Percentiles rank a stretch among this genome's conserved stretches.
Evolutionary conservation across 2,113 vertebrate genomes (phyloP).

Genomic region (Heliornis fulica): DNA sequence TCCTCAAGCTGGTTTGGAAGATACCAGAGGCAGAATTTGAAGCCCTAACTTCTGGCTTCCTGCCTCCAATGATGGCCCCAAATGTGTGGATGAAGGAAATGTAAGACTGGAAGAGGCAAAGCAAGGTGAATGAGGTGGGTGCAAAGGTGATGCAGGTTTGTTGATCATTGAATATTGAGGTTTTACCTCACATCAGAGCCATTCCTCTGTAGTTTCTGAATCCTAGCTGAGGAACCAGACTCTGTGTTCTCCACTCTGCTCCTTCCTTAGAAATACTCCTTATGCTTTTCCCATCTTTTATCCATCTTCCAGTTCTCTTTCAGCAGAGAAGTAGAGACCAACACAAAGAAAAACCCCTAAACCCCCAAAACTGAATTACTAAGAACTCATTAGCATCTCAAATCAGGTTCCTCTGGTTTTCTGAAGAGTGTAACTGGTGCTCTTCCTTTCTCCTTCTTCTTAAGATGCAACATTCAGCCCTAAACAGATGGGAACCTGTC

Average conservation of each 20-base stretch:
- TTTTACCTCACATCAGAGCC: not conserved
- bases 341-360: not conserved
- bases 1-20: not conserved
- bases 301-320: not conserved
- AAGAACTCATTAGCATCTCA: not conserved
- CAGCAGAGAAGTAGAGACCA: not conserved
- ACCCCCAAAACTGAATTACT: not conserved
- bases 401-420: not conserved
- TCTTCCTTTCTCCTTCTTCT: not conserved
- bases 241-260: not conserved
- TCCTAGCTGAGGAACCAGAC: not conserved
- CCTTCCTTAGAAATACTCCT: not conserved
- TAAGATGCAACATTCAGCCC: not conserved
- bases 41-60: not conserved
- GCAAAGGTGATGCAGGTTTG: not conserved
- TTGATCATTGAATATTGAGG: too few species aligned
- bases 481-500: slow-evolving; percentile 51
- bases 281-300: not conserved
- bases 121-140: not conserved
- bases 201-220: not conserved
- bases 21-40: not conserved
- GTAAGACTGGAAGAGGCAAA: not conserved
- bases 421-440: not conserved
- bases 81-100: not conserved
- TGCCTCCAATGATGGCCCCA: not conserved